A percentile compares a stretch with the other conserved stretches of the same genome.
These are phyloP conservation scores for Hypsopygia costalis DNA, from an alignment of 2,888 invertebrate species.

Conservation along the genomic window DNA sequence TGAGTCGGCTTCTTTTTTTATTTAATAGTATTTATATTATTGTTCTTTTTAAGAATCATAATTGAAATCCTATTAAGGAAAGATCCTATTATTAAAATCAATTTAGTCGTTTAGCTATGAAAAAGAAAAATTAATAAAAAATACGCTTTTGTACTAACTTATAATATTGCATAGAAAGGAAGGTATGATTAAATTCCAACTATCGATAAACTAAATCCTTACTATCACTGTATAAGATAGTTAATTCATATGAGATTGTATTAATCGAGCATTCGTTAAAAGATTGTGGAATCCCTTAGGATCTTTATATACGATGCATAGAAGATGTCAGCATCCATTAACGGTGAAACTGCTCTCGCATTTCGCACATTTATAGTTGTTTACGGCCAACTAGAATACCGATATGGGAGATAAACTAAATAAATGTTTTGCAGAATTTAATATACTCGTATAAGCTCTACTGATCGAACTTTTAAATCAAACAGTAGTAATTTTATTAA, in stretches of 20 bases:
- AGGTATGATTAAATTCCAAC: no score
- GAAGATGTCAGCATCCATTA: constrained; percentile 63
- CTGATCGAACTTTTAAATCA: no score
- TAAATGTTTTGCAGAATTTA: constrained; percentile 19
- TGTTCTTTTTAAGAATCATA: no score
- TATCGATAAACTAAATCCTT: neutral
- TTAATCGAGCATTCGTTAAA: constrained; percentile 37
- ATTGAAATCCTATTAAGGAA: no score
- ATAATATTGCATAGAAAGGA: no score
- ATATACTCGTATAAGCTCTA: constrained; percentile 16
- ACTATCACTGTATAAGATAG: neutral
- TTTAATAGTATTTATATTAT: no score
- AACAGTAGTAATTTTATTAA: no score
- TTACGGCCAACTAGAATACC: constrained; percentile 39
- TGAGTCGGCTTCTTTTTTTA: no score
- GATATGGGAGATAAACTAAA: constrained; percentile 17
- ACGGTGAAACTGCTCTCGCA: constrained; percentile 58
- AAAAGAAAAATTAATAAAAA: no score
- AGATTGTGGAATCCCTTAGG: constrained; percentile 23
- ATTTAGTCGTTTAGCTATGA: no score
- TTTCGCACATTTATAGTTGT: constrained; percentile 43
- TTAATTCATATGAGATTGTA: constrained; percentile 14
- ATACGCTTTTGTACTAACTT: no score
- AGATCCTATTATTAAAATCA: no score
- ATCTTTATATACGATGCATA: constrained; percentile 45